Conservation (phyloP, 2,113 vertebrate genomes). For the Phyllopteryx taeniolatus region DNA sequence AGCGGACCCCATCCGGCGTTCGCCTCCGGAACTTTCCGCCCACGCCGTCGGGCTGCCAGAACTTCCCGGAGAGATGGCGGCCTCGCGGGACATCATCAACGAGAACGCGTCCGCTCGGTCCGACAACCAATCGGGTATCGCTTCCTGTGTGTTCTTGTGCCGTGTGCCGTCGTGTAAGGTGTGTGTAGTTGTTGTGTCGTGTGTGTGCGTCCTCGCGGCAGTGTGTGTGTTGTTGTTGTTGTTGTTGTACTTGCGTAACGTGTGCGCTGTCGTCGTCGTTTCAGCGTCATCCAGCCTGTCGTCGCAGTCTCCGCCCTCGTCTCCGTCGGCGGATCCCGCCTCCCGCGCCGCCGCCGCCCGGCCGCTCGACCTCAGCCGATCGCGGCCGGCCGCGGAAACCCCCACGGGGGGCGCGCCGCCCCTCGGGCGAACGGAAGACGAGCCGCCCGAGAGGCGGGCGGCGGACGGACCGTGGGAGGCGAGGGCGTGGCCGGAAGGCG, state of each 20-base stretch:
- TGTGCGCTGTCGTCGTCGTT: not conserved
- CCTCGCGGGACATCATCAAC: conserved; percentile 33
- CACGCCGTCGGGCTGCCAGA: conserved; percentile 12
- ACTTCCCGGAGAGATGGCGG: conserved; percentile 23
- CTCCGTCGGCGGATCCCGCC: conserved; percentile 48
- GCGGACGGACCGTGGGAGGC: conserved; percentile 45
- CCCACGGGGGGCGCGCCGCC: conserved; percentile 21
- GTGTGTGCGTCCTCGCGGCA: too few species aligned
- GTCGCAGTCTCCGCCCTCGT: conserved; percentile 71
- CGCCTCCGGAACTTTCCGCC: not conserved
- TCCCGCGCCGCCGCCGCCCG: conserved; percentile 44
- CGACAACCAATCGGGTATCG: conserved; percentile 74
- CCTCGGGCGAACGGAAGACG: conserved; percentile 37
- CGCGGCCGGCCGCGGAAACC: conserved; percentile 7
- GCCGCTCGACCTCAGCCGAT: conserved; percentile 31
- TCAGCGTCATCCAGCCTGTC: conserved; percentile 74
- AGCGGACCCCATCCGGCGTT: conserved; percentile 1
- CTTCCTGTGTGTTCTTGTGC: not conserved
- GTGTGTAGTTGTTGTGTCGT: not conserved
- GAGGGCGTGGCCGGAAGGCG: conserved; percentile 60
- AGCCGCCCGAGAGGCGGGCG: conserved; percentile 25
- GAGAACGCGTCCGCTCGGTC: conserved; percentile 68
- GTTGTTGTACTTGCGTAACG: too few species aligned
- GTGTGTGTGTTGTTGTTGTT: not conserved
- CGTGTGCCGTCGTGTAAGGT: too few species aligned